A percentile compares a stretch with the other conserved stretches of the same genome.
These are phyloP conservation scores for Python bivittatus DNA, from an alignment of 2,113 vertebrate species.

Conservation along the genomic window DNA sequence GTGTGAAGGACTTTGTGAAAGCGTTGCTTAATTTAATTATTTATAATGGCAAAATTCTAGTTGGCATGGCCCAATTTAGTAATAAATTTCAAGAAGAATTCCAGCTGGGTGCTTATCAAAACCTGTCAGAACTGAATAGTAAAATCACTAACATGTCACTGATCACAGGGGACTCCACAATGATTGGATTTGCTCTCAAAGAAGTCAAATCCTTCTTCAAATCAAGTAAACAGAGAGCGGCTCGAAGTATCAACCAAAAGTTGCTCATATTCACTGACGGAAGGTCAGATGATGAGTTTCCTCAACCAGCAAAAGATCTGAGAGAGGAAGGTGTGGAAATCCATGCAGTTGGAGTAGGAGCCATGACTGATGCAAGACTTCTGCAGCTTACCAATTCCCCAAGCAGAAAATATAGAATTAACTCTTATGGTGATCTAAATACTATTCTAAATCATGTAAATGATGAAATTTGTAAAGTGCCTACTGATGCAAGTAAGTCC, in stretches of 20 bases:
- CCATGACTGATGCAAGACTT: constrained; percentile 50
- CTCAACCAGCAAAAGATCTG: constrained; percentile 49
- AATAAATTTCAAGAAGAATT: constrained; percentile 38
- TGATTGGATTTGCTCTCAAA: constrained; percentile 52
- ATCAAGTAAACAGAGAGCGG: constrained; percentile 47
- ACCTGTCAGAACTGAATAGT: constrained; percentile 21
- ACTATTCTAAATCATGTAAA: constrained; percentile 58
- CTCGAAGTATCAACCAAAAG: constrained; percentile 43
- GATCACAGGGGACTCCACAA: constrained; percentile 30
- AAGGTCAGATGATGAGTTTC: constrained; percentile 62
- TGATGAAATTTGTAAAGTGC: constrained; percentile 45
- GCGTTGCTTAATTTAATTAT: constrained; percentile 57
- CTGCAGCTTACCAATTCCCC: constrained; percentile 55
- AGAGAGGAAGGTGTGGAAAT: constrained; percentile 57
- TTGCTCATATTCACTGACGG: constrained; percentile 70
- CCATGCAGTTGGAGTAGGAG: constrained; percentile 64
- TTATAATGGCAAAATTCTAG: constrained; percentile 42
- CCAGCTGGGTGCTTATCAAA: not conserved
- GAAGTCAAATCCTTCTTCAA: constrained; percentile 46
- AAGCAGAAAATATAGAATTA: constrained; percentile 40
- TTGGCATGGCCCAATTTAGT: constrained; percentile 70
- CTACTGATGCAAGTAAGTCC: constrained; percentile 60
- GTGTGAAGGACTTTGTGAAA: constrained; percentile 63
- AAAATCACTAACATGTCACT: constrained; percentile 53
- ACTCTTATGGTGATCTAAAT: constrained; percentile 48